Evolutionary conservation across 2,113 vertebrate species (phyloP), one percentile per base, ranked within the genome.

Genomic region (Brachyhypopomus gauderio): DNA sequence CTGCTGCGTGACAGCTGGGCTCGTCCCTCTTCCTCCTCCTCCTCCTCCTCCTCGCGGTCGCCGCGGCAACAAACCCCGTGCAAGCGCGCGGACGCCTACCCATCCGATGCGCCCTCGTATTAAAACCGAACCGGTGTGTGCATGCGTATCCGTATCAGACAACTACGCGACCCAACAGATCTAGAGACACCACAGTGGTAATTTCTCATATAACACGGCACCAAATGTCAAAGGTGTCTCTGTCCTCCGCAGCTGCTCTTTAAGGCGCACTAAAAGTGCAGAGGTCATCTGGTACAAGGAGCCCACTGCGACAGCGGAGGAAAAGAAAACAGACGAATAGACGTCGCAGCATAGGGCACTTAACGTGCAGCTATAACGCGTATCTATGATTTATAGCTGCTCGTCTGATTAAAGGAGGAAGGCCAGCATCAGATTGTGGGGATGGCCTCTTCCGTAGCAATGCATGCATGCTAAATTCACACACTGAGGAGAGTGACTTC

Each of bases 171-270:
- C 14, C 12, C 14, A 52, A 11, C 12, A 52, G 45, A 12, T 52
- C 45, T 25, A 56, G 60, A 38, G 23, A 67, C 71, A 16, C 16
- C 2, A 63, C 16, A 80, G 62, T 20, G 34, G 5, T 23, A 5
- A n/a, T 3, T 22, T 20, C 52, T 27, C 78, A 72, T 66, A 64
- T 30, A 22, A 60, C 84, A 60, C 20, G 8, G 14, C 27, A 14
- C 41, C 34, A 92, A 92, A 94, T 92, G 92, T 88, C 93, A 92
- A 89, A 90, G 89, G 89, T 90, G 58, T 20, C 20, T 16, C 48
- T 74, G 19, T 3, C 5, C 5, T 70, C 64, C 59, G 34, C 19
- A 66, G 72, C 62, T 16, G 67, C 71, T 60, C 60, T 56, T 17
- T 11, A 84, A 85, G 80, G 48, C 70, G 76, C 84, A 85, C n/a